phyloP scores from a whole-genome alignment of 2,113 vertebrate species.

The Anguilla rostrata region DNA sequence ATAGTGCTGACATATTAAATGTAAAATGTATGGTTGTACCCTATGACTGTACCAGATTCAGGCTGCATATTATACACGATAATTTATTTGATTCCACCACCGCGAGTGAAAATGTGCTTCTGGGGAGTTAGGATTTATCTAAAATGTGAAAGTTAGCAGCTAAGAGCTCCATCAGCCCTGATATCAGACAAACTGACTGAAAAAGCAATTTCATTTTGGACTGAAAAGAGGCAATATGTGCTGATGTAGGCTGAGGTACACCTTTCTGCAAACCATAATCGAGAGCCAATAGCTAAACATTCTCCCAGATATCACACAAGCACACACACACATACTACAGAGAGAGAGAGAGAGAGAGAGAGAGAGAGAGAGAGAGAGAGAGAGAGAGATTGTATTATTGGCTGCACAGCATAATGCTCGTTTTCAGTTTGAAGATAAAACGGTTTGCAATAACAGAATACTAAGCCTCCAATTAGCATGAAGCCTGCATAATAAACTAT shows the following conservation, averaged over 20 bases:
- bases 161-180: neutral
- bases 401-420: too few species aligned
- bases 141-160: neutral
- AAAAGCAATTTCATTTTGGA: neutral
- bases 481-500: neutral
- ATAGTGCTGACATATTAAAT: too few species aligned
- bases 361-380: too few species aligned
- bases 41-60: neutral
- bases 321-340: too few species aligned
- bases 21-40: too few species aligned
- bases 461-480: neutral
- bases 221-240: neutral
- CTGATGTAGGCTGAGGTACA: neutral
- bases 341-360: too few species aligned
- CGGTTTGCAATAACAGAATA: neutral
- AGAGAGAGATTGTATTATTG: too few species aligned
- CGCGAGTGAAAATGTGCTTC: neutral
- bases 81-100: neutral
- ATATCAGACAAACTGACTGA: neutral
- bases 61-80: neutral
- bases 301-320: too few species aligned
- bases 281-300: neutral
- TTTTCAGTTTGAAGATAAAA: too few species aligned
- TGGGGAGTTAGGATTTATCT: neutral
- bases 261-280: neutral